Base-by-base conservation (phyloP, 1,140 invertebrate species). In the Drosophila littoralis region DNA sequence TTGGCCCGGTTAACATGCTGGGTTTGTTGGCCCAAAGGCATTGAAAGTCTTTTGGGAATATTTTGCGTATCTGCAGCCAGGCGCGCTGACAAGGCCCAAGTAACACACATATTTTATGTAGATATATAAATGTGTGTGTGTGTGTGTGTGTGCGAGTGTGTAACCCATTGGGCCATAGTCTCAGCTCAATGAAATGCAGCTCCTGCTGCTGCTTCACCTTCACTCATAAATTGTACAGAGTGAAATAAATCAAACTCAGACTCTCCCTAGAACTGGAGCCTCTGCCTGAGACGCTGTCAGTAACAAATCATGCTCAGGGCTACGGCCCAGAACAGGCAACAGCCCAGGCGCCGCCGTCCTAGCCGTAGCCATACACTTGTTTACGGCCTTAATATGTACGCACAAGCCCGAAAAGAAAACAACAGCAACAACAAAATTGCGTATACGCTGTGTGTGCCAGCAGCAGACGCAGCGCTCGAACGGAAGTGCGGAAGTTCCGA, bases 191-290 rank as follows among this genome's bases (percentile, higher is more conserved):
- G 61, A 77, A 69, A 75, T 77, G 75, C 75, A 77, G 67, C 45
- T 63, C 42, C 36, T 70, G 51, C 46, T 72, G 68, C 59, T 69
- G 70, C 85, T 89, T 89, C 78, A 84, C 83, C 81, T 90, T 90
- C 85, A 90, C 85, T 85, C 85, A 90, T 89, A 91, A 91, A 91
- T 91, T 83, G 88, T 82, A 79, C 78, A 91, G 79, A 67, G 71
- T 69, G 79, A 80, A 84, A 91, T 91, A 91, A 91, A 91, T 91
- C 89, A 91, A 91, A 88, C 55, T 68, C 84, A 84, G 77, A 74
- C 80, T 85, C 42, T 45, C n/a, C 33, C 51, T 36, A 13, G 42
- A 36, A 43, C 36, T 57, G 50, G 42, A 36, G 28, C 66, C 42
- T 83, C 82, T 86, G 81, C 79, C 83, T 79, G 83, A 88, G 83